phyloP scores from a whole-genome alignment of 2,888 invertebrate genomes.

The Lasioglossum calceatum region DNA sequence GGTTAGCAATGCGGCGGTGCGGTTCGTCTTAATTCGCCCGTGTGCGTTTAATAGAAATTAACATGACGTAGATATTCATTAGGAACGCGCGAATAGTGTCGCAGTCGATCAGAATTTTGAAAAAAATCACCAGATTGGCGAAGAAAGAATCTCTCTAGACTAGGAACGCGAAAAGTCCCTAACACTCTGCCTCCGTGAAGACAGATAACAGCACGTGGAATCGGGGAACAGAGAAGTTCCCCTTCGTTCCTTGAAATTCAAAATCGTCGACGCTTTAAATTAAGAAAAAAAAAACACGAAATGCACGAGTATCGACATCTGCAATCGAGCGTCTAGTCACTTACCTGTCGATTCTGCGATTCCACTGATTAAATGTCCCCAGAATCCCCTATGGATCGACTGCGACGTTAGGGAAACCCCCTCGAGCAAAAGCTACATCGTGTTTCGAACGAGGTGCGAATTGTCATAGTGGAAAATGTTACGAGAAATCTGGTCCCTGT shows the following conservation, averaged over 20 bases:
- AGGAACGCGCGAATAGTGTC: slow-evolving; percentile 47
- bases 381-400: slow-evolving; percentile 24
- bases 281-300: background rate
- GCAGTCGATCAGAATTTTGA: slow-evolving; percentile 24
- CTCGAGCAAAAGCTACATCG: background rate
- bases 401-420: slow-evolving; percentile 14
- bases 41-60: slow-evolving; percentile 54
- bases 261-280: background rate
- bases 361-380: background rate
- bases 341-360: background rate
- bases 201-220: background rate
- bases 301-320: background rate
- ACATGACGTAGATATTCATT: slow-evolving; percentile 55
- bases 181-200: background rate
- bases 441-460: background rate
- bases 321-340: slow-evolving; percentile 13
- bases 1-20: slow-evolving; percentile 52
- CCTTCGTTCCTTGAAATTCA: background rate
- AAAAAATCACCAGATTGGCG: background rate
- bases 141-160: background rate
- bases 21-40: slow-evolving; percentile 48
- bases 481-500: background rate
- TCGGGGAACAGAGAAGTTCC: background rate
- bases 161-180: background rate
- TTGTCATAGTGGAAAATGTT: background rate